phyloP scores from a whole-genome alignment of 1,140 invertebrate species.

The Diploscapter pachys region DNA sequence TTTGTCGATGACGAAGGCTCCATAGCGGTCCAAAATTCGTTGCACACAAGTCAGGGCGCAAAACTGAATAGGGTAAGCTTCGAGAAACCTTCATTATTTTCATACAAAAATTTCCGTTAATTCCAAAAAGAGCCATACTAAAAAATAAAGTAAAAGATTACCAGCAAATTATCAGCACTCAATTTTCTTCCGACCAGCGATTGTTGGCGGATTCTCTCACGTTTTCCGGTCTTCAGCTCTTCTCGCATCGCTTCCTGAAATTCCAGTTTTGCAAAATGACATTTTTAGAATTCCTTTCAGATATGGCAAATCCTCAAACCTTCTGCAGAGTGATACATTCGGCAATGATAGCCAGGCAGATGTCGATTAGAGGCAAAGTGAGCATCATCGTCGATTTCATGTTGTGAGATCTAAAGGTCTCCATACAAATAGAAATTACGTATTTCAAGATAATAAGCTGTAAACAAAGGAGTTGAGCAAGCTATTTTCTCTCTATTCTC shows the following conservation, averaged over 20 bases:
- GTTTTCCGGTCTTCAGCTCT: neutral
- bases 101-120: no score
- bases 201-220: slow-evolving; percentile 31
- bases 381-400: slow-evolving; percentile 39
- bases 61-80: slow-evolving; percentile 13
- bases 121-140: no score
- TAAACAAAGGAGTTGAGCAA: no score
- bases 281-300: neutral
- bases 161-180: slow-evolving; percentile 27
- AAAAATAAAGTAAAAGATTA: neutral
- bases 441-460: no score
- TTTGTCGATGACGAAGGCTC: slow-evolving; percentile 29
- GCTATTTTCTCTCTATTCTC: no score
- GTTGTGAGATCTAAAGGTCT: slow-evolving; percentile 26
- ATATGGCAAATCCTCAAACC: slow-evolving; percentile 1
- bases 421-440: no score
- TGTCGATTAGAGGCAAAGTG: slow-evolving; percentile 20
- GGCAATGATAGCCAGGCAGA: slow-evolving; percentile 27
- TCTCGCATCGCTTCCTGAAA: neutral
- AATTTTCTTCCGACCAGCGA: slow-evolving; percentile 27
- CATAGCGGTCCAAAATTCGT: slow-evolving; percentile 37
- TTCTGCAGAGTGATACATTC: slow-evolving; percentile 7
- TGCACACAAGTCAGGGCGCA: slow-evolving; percentile 37
- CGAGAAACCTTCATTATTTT: no score
- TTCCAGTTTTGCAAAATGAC: neutral